phyloP scores from a whole-genome alignment of 2,113 vertebrate genomes.

The Naja naja region DNA sequence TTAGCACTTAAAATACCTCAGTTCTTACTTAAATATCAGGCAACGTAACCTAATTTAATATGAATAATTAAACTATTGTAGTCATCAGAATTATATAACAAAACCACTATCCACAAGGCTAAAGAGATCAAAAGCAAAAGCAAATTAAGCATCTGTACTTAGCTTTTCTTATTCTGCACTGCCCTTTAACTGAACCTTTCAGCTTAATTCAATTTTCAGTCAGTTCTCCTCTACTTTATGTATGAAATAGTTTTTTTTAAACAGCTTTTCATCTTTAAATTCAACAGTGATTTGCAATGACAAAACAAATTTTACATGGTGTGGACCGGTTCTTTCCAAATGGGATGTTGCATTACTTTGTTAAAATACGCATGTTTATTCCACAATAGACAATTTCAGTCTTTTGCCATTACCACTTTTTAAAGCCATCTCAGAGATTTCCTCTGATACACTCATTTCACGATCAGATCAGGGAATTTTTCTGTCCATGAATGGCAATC shows the following conservation, averaged over 20 bases:
- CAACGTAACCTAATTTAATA: rapidly evolving
- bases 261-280: slow-evolving; percentile 15
- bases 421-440: not conserved
- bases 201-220: slow-evolving; percentile 33
- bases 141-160: not conserved
- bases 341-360: not conserved
- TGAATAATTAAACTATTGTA: not conserved
- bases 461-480: not conserved
- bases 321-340: not conserved
- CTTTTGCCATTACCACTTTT: not conserved
- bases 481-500: not conserved
- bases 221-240: slow-evolving; percentile 23
- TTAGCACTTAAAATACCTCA: not conserved
- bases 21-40: not conserved
- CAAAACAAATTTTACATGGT: not conserved
- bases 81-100: not conserved
- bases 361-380: not conserved
- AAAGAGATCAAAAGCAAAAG: slow-evolving; percentile 17
- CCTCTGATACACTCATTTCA: not conserved
- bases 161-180: slow-evolving; percentile 19
- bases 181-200: slow-evolving; percentile 12
- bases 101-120: not conserved
- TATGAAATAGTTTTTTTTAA: slow-evolving; percentile 16
- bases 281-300: not conserved
- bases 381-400: not conserved